Base-by-base conservation (phyloP, 1,140 invertebrate species). In the Vollenhovia emeryi region DNA sequence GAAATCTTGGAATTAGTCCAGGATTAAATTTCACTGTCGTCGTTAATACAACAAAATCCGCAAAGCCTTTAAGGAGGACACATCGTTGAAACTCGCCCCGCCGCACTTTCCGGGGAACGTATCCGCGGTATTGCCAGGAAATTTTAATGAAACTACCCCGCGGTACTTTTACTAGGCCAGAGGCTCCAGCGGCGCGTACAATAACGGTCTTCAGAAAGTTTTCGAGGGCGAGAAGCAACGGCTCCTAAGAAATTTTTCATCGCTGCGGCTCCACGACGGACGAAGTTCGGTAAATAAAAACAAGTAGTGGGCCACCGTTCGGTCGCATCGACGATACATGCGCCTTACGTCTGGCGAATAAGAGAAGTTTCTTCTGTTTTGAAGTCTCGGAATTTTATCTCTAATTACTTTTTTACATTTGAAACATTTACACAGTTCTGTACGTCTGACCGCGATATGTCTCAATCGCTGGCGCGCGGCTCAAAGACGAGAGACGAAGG, bases 251-350 rank as follows among this genome's bases (percentile, higher is more conserved):
- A 82, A 73, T 82, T 59, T 82, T 82, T 73, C 50, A 57, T n/a
- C 40, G 36, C 21, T 13, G 69, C 52, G 11, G n/a, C 13, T 48
- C 18, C 45, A 30, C 43, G 30, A 36, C 40, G 15, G n/a, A 76
- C 30, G 9, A 84, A 75, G 40, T 84, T 76, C 24, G 43, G 24
- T 84, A 84, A 84, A 84, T 76, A 75, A 62, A 36, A 84, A 75
- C 24, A 43, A 3, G 36, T 40, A 83, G 7, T 18, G 18, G 13
- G 6, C 57, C 21, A 11, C 2, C 30, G 36, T 50, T 59, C 73
- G 36, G 6, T 43, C 11, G 7, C 50, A 43, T 73, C 15, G 15
- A 45, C 30, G 40, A 55, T 57, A 40, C 43, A 40, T 11, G 18
- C 6, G 21, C 11, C 0, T 21, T 27, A 43, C 11, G 62, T 13